A percentile compares a stretch with the other conserved stretches of the same genome.
phyloP scores from a whole-genome alignment of 1,140 invertebrate species.

The Cataglyphis hispanica region DNA sequence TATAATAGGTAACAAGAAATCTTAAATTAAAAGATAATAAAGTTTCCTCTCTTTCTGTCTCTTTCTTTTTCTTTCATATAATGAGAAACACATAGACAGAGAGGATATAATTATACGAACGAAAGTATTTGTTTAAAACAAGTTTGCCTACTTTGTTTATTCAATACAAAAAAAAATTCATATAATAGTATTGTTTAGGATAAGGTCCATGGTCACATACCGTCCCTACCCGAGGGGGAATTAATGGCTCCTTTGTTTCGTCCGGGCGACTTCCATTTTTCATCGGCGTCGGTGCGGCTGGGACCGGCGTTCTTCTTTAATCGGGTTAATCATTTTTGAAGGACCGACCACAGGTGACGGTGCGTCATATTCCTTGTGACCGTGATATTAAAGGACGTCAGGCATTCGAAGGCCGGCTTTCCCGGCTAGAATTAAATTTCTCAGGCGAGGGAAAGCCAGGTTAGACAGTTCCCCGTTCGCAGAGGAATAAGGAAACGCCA shows the following conservation, averaged over 20 bases:
- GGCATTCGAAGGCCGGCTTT: constrained; percentile 55
- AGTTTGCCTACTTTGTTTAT: constrained; percentile 11
- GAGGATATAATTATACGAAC: neutral
- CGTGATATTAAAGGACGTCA: constrained; percentile 67
- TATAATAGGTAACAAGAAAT: neutral
- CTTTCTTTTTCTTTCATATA: neutral
- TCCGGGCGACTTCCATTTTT: constrained; percentile 77
- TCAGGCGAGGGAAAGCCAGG: constrained; percentile 50
- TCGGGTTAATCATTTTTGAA: constrained; percentile 83
- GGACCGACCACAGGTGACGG: constrained; percentile 78
- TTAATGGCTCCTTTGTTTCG: constrained; percentile 79
- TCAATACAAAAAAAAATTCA: constrained; percentile 10
- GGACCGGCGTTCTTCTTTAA: constrained; percentile 38
- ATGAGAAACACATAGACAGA: neutral
- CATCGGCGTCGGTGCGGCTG: constrained; percentile 68
- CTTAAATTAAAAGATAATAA: neutral
- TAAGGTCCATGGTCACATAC: constrained; percentile 21
- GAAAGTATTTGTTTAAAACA: neutral
- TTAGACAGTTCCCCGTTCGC: constrained; percentile 32
- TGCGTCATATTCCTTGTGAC: constrained; percentile 62
- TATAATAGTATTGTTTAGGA: neutral
- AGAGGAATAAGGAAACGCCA: constrained; percentile 78
- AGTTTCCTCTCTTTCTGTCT: neutral
- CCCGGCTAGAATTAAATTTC: constrained; percentile 76
- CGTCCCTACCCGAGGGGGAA: constrained; percentile 49